phyloP scores from a whole-genome alignment of 2,797 vertebrate species.

The Poecilia wingei region DNA sequence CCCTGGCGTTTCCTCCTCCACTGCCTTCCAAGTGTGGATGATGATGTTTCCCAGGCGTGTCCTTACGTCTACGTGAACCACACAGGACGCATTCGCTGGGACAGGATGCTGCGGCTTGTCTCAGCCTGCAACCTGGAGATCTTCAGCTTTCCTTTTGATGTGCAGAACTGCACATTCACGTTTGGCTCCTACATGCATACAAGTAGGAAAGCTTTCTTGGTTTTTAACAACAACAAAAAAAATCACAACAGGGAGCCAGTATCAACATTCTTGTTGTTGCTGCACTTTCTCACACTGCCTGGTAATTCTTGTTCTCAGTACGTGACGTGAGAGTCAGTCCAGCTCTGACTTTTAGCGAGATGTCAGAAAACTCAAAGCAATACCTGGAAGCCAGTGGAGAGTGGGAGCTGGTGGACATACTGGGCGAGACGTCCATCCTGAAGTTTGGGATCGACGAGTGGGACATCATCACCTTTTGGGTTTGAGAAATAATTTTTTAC shows the following conservation, averaged over 20 bases:
- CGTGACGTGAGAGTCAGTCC: slow-evolving; percentile 81
- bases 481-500: slow-evolving; percentile 38
- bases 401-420: slow-evolving; percentile 84
- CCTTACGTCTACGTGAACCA: slow-evolving; percentile 85
- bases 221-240: not conserved
- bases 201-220: slow-evolving; percentile 63
- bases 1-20: not conserved
- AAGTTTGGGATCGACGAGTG: slow-evolving; percentile 85
- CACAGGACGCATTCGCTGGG: slow-evolving; percentile 83
- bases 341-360: slow-evolving; percentile 82
- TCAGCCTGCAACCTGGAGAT: slow-evolving; percentile 84
- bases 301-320: slow-evolving; percentile 57
- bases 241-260: not conserved
- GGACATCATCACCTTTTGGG: slow-evolving; percentile 88
- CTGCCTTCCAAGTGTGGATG: slow-evolving; percentile 77
- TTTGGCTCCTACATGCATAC: slow-evolving; percentile 84
- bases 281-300: not conserved
- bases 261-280: not conserved
- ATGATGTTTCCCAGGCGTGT: slow-evolving; percentile 83
- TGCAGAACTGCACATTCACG: slow-evolving; percentile 84
- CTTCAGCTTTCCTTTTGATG: slow-evolving; percentile 86
- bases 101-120: slow-evolving; percentile 82
- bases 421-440: slow-evolving; percentile 79
- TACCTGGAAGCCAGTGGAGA: slow-evolving; percentile 86
- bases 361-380: slow-evolving; percentile 82